Base-by-base conservation (phyloP, 2,888 invertebrate species). In the Encarsia formosa region DNA sequence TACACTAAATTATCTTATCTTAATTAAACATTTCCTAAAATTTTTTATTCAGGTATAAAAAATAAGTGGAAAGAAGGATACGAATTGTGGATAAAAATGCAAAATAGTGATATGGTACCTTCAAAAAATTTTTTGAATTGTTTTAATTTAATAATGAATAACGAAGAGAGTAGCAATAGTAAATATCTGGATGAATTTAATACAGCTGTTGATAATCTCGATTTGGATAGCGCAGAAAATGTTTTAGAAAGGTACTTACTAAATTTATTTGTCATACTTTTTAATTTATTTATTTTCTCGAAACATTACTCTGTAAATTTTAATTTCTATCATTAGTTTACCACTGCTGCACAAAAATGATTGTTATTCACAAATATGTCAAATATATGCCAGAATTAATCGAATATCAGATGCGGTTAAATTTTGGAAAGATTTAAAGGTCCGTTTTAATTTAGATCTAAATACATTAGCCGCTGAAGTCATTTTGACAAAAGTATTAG, bases 41-140 rank as follows among this genome's bases (percentile, higher is more conserved):
- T 26, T 19, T 32, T 35, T 22, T 15, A 47, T 16, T 3, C 23
- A 48, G 48, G 40, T 34, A 11, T 19, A 13, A 16, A 34, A 11
- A 34, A 40, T 19, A 19, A 48, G 8, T 48, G 40, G 40, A n/a
- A 34, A 34, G 40, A 40, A 24, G 23, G 48, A 3, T 40, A 40
- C 11, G 24, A 48, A 16, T 40, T 48, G 19, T 48, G 48, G 48
- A 40, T 24, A 20, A 48, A n/a, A 23, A 48, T 48, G 48, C 38
- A 48, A 40, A 20, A 34, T 3, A 20, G 29, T 2, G 13, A 40
- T 11, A 40, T 48, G 6, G 24, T 18, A 13, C 24, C 32, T 16
- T 40, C 48, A 26, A 6, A 11, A 19, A 24, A 5, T 1, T 48
- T 48, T 34, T 11, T 40, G 3, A 29, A 40, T 9, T 40, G 16